Evolutionary conservation across 2,888 invertebrate species (phyloP).

Genomic region (Heliconius ismenius): DNA sequence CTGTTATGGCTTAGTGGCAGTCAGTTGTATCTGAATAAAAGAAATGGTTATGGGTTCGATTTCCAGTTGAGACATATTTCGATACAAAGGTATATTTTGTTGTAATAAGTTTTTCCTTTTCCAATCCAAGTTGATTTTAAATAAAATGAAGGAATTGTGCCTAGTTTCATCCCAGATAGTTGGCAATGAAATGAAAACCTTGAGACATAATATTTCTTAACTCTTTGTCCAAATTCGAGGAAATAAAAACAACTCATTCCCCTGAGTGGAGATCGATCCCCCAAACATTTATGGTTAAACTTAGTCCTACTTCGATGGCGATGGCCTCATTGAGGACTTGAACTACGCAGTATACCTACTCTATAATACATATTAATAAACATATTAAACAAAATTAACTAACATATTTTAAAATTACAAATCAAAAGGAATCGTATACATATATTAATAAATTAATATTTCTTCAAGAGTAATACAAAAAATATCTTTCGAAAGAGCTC

Average conservation of each 20-base stretch:
- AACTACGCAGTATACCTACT: background rate
- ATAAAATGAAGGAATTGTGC: too few relatives aligned
- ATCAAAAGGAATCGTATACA: conserved; percentile 6
- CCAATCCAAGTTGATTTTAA: too few relatives aligned
- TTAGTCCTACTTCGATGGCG: background rate
- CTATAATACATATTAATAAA: conserved; percentile 5
- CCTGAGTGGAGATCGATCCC: background rate
- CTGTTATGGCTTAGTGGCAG: background rate
- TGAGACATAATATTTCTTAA: too few relatives aligned
- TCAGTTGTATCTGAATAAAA: background rate
- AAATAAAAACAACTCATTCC: background rate
- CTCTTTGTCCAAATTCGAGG: too few relatives aligned
- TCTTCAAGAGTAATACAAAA: conserved; percentile 3
- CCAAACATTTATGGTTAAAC: background rate
- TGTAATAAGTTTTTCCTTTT: too few relatives aligned
- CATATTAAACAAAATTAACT: conserved; percentile 6
- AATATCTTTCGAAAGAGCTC: background rate
- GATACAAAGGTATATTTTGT: background rate
- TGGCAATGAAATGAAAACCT: too few relatives aligned
- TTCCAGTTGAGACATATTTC: background rate
- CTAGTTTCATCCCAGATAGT: too few relatives aligned
- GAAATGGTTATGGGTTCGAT: background rate
- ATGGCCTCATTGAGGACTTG: background rate
- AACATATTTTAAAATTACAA: conserved; percentile 5
- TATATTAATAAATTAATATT: conserved; percentile 14